Conservation (phyloP, 2,888 invertebrate species). For the Chaetoderma sp. region DNA sequence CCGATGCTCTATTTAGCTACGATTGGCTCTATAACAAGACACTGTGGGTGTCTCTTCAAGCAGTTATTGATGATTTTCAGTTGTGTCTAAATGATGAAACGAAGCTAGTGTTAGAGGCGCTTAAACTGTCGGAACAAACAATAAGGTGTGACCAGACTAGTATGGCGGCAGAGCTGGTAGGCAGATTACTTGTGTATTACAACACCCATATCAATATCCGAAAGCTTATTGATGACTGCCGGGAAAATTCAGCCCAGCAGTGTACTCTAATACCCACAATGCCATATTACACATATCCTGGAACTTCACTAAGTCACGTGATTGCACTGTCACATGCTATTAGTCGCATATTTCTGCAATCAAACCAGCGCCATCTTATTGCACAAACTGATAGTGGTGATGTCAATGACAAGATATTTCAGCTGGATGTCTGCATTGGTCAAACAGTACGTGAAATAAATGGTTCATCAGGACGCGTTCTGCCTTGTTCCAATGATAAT, state of each 20-base stretch:
- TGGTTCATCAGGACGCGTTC: constrained; percentile 61
- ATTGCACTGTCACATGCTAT: constrained; percentile 42
- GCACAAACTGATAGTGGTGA: constrained; percentile 55
- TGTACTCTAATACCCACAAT: constrained; percentile 64
- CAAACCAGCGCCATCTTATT: constrained; percentile 49
- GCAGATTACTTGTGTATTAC: constrained; percentile 65
- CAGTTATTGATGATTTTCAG: constrained; percentile 61
- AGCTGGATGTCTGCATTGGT: constrained; percentile 59
- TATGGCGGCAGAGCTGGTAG: constrained; percentile 64
- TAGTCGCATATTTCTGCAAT: constrained; percentile 47
- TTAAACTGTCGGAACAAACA: constrained; percentile 54
- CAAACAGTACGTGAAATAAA: constrained; percentile 49
- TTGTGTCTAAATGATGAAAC: constrained; percentile 62
- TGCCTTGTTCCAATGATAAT: constrained; percentile 55
- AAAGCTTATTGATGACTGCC: constrained; percentile 62
- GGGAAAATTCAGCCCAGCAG: constrained; percentile 55
- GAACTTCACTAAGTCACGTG: constrained; percentile 58
- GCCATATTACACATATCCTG: constrained; percentile 62
- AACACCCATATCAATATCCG: constrained; percentile 57
- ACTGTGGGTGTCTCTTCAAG: constrained; percentile 62
- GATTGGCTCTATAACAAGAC: constrained; percentile 68
- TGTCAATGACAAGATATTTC: constrained; percentile 48
- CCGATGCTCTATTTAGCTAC: constrained; percentile 63
- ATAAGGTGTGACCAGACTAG: constrained; percentile 59
- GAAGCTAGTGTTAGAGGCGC: constrained; percentile 57